Conservation (phyloP, 1,140 invertebrate genomes). For the Lasioglossum albipes region DNA sequence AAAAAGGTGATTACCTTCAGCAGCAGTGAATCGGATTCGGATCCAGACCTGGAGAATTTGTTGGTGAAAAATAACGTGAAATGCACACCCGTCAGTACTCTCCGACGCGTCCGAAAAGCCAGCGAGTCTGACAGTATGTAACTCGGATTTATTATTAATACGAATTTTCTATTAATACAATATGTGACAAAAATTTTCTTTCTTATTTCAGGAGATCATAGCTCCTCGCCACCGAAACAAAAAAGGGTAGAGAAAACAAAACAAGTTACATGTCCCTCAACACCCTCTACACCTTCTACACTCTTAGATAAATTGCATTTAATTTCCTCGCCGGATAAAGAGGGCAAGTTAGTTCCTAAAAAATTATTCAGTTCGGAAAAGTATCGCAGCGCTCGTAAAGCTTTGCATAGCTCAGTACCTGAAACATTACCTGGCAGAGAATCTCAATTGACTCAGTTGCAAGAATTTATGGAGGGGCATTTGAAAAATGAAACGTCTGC, state of each 20-base stretch:
- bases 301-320: conserved; percentile 64
- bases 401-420: conserved; percentile 86
- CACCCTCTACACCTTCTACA: conserved; percentile 68
- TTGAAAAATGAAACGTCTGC: conserved; percentile 85
- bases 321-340: conserved; percentile 26
- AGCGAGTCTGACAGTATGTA: conserved; percentile 52
- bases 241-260: conserved; percentile 42
- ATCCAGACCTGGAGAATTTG: conserved; percentile 71
- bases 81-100: conserved; percentile 29
- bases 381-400: conserved; percentile 83
- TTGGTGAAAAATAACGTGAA: conserved; percentile 27
- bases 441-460: conserved; percentile 86
- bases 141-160: conserved; percentile 1
- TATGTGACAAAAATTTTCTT: conserved; percentile 7
- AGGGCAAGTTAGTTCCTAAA: conserved; percentile 64
- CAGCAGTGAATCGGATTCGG: conserved; percentile 73
- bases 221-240: conserved; percentile 66
- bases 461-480: conserved; percentile 85
- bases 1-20: conserved; percentile 72
- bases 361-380: conserved; percentile 69
- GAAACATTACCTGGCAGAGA: conserved; percentile 88
- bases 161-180: conserved; percentile 9
- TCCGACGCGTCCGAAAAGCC: conserved; percentile 50
- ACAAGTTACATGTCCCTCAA: conserved; percentile 51
- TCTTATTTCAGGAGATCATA: conserved; percentile 24